Base-by-base conservation (phyloP, 2,797 vertebrate species). In the Anomalospiza imberbis region DNA sequence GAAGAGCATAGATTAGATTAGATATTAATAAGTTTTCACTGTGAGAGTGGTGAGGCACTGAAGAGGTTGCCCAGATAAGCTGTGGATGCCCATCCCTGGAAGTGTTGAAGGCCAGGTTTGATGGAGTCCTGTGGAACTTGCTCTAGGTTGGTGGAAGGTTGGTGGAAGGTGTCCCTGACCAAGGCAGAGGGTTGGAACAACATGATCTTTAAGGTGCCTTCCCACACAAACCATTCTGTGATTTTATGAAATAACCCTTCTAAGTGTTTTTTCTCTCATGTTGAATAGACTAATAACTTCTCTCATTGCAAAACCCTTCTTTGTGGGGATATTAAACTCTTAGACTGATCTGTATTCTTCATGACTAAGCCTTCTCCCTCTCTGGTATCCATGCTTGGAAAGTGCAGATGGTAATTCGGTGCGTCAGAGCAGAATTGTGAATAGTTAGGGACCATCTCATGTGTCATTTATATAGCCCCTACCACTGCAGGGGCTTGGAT, bases 261-360 rank as follows among this genome's bases (percentile, higher is more conserved):
- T 32, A 25, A 25, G 11, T 29, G 14, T 0, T 5, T 63, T 68
- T 91, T 85, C 17, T 67, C 31, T 10, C 0, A 0, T n/a, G 5
- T 40, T 57, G n/a, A 60, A 31, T 25, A 71, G 31, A 60, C 2
- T 22, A 61, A 61, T 19, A 66, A 13, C 19, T 61, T 71, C 32
- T 38, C 10, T 81, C 20, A 34, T 53, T 45, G 29, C 7, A 22
- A 45, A 25, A 8, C 12, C 12, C 9, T 34, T 88, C 62, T 13
- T 3, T 1, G 1, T 7, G 19, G 3, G 6, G 5, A 10, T 89
- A 17, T 90, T 36, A 91, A 48, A 54, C 40, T 55, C 65, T 76
- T 34, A 24, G 31, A 76, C 31, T 80, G 47, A 81, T 63, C 47
- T 91, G 4, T 88, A 48, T 74, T 87, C 29, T 68, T 89, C 32